Base-by-base conservation (phyloP, 1,140 invertebrate species). In the Heliothis subflexa region DNA sequence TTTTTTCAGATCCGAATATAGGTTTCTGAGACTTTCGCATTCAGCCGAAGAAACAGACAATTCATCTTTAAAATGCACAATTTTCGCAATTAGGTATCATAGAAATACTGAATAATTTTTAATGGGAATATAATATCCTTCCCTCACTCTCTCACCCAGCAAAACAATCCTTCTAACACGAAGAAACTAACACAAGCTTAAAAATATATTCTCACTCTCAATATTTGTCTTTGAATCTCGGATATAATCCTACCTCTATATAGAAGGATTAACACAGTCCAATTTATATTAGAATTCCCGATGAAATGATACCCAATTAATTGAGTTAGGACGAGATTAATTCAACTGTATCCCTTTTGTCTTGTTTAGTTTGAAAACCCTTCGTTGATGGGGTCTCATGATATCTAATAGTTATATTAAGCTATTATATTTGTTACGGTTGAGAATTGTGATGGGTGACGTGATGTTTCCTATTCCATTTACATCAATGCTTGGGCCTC, bases 271-370 rank as follows among this genome's bases (percentile, higher is more conserved):
- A 49, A 49, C n/a, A 54, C 40, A 16, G 28, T 61, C 11, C 71
- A 74, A 74, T 74, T 61, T 74, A 57, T 25, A 57, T 61, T 40
- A 18, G 55, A 21, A 47, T 47, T 61, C 71, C 55, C 33, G 18
- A 16, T 18, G 54, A 74, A 74, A 74, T 49, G 54, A 47, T 57
- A 71, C 68, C 68, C 45, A 55, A 71, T 71, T 71, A 71, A 71
- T 71, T 18, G 57, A 50, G 55, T 74, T 74, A 61, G 47, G 45
- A 74, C 16, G 33, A 74, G 72, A 74, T 74, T 74, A 25, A 74
- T 45, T 62, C 57, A 33, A 28, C 18, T 57, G 55, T 28, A 59
- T 50, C 57, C 72, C 72, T 74, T 74, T 74, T 74, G 57, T 40
- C 45, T 74, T 74, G 57, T 74, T 74, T 59, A 62, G 45, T 62